Evolutionary conservation across 2,113 vertebrate genomes (phyloP).

Genomic region (Podocnemis expansa): DNA sequence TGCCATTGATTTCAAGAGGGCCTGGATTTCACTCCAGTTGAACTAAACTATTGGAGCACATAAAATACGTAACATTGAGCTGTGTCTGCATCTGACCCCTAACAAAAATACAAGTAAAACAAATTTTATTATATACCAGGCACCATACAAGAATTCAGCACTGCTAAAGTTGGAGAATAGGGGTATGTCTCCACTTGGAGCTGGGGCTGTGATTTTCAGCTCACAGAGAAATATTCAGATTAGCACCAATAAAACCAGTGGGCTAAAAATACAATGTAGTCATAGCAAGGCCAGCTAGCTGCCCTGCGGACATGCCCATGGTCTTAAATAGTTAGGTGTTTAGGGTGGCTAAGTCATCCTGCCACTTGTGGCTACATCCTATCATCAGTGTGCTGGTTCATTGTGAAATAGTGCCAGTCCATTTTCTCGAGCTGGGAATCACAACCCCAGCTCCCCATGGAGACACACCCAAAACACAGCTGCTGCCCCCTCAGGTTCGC

Average conservation of each 20-base stretch:
- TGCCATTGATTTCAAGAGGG: neutral
- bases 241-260: neutral
- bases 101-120: neutral
- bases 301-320: neutral
- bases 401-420: neutral
- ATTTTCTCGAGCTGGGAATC: neutral
- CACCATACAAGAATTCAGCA: slow-evolving; percentile 12
- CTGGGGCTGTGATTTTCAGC: neutral
- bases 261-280: neutral
- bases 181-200: neutral
- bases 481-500: neutral
- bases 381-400: neutral
- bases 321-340: neutral
- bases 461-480: slow-evolving; percentile 7
- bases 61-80: neutral
- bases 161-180: slow-evolving; percentile 17
- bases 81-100: neutral
- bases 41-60: neutral
- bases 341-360: neutral
- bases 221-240: neutral
- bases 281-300: neutral
- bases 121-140: slow-evolving; percentile 26
- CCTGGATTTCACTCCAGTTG: neutral
- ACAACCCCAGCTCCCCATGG: neutral
- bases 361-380: neutral